Percentiles rank a stretch among this genome's conserved stretches.
These are phyloP conservation scores for Isichthys henryi DNA, from an alignment of 2,113 vertebrate species.

Conservation along the genomic window DNA sequence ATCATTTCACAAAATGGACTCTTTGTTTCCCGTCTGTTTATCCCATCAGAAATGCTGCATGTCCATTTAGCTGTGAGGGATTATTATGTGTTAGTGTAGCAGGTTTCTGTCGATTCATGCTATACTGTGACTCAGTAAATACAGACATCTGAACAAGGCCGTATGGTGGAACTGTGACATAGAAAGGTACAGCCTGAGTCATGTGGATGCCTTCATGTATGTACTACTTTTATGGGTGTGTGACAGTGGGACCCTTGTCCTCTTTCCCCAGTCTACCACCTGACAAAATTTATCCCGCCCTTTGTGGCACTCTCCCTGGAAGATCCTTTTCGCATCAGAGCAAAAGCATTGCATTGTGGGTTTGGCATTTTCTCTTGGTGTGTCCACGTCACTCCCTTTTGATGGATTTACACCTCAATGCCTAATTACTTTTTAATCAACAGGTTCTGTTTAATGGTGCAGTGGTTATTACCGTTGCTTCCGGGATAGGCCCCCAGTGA, in stretches of 20 bases:
- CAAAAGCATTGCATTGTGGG: neutral
- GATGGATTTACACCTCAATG: neutral
- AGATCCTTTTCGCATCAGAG: neutral
- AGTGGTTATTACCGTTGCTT: too few species aligned
- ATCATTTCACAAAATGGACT: neutral
- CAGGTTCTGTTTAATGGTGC: neutral
- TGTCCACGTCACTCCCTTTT: neutral
- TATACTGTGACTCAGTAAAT: neutral
- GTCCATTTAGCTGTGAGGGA: neutral
- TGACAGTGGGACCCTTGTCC: neutral
- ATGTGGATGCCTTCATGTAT: neutral
- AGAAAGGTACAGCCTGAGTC: neutral
- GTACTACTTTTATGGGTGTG: neutral
- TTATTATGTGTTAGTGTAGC: neutral
- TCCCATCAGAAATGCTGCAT: neutral
- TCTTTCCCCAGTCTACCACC: neutral
- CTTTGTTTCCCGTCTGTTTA: neutral
- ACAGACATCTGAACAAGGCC: neutral
- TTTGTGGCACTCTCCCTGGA: neutral
- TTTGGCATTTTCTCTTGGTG: neutral
- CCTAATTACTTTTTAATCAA: neutral
- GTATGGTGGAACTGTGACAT: neutral
- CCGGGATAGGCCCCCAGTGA: too few species aligned
- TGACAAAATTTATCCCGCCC: neutral
- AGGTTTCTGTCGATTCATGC: neutral